Percentiles rank a stretch among this genome's conserved stretches.
Conservation (phyloP, 2,888 invertebrate species). For the Atherix ibis region DNA sequence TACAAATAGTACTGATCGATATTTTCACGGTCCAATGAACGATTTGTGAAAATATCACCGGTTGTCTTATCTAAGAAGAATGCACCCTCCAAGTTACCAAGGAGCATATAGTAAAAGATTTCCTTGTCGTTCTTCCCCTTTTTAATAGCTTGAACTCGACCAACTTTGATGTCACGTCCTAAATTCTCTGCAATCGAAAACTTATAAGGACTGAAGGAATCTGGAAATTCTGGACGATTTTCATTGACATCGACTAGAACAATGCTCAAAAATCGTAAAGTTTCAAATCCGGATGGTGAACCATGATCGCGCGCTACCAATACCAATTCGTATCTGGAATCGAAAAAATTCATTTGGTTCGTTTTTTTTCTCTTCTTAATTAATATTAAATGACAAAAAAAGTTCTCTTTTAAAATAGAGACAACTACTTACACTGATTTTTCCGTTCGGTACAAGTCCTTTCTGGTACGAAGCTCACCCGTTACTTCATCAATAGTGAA, state of each 20-base stretch:
- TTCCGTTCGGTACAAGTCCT: constrained; percentile 61
- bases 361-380: not conserved
- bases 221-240: constrained; percentile 61
- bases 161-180: constrained; percentile 43
- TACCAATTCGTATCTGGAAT: constrained; percentile 41
- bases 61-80: constrained; percentile 67
- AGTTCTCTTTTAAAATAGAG: too few relatives aligned
- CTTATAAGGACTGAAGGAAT: constrained; percentile 43
- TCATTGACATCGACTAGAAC: constrained; percentile 66
- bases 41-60: constrained; percentile 64
- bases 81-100: constrained; percentile 58
- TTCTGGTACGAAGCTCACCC: constrained; percentile 67
- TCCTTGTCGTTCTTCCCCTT: constrained; percentile 69
- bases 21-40: constrained; percentile 64
- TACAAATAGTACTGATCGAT: constrained; percentile 57
- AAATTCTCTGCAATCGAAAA: constrained; percentile 60
- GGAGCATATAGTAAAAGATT: constrained; percentile 68
- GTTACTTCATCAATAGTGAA: constrained; percentile 63
- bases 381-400: too few relatives aligned
- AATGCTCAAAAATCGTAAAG: constrained; percentile 55
- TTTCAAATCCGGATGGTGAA: constrained; percentile 63
- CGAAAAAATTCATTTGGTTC: not conserved
- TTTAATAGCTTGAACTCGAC: constrained; percentile 32
- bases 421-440: constrained; percentile 38
- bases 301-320: constrained; percentile 74